These are phyloP conservation scores for Gracilinanus agilis DNA, from an alignment of 2,113 vertebrate species.

Conservation along the genomic window DNA sequence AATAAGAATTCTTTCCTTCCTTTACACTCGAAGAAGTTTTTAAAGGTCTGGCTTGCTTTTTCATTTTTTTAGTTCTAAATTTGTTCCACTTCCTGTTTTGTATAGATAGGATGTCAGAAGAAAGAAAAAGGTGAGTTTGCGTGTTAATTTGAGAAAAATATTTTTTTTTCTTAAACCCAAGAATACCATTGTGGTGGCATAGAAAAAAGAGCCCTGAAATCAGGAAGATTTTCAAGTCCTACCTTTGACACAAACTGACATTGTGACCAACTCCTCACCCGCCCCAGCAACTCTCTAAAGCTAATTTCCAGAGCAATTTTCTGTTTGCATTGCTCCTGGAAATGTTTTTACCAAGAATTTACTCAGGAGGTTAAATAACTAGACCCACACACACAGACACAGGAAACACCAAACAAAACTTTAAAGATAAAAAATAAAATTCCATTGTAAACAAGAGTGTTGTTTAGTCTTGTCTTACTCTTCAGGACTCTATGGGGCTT, in stretches of 20 bases:
- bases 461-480: too few relatives aligned
- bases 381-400: neutral
- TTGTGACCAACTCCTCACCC: neutral
- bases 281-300: neutral
- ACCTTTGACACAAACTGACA: neutral
- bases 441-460: neutral
- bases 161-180: neutral
- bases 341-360: neutral
- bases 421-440: neutral
- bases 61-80: neutral
- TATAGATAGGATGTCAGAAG: neutral
- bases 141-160: neutral
- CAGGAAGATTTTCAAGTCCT: neutral
- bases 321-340: neutral
- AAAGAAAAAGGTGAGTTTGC: neutral
- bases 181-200: neutral
- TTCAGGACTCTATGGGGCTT: too few relatives aligned
- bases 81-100: neutral
- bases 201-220: neutral
- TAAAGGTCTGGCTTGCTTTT: neutral
- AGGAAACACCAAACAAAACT: neutral
- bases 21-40: neutral
- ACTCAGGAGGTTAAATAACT: neutral
- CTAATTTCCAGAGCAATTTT: neutral
- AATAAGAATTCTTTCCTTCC: neutral